These are phyloP conservation scores for Hyperopisus bebe DNA, from an alignment of 2,113 vertebrate species.

Conservation along the genomic window DNA sequence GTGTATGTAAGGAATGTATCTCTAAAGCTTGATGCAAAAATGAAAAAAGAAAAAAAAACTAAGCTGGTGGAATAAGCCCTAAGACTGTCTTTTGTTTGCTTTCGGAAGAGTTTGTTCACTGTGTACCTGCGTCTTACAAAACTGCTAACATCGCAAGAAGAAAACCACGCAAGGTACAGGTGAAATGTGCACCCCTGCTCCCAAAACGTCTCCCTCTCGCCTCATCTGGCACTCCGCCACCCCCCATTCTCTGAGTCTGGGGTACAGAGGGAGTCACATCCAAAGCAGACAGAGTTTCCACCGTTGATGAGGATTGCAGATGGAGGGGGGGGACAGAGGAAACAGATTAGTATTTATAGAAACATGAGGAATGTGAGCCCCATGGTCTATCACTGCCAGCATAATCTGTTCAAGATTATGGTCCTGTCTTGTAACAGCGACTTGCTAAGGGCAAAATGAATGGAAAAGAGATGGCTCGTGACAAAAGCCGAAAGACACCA, in stretches of 20 bases:
- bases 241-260: conserved; percentile 39
- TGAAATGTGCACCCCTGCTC: not conserved
- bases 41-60: not conserved
- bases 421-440: conserved; percentile 41
- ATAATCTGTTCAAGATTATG: conserved; percentile 75
- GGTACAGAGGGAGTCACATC: conserved; percentile 38
- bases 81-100: not conserved
- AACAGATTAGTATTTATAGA: conserved; percentile 86
- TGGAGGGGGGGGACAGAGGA: conserved; percentile 61
- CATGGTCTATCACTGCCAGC: conserved; percentile 74
- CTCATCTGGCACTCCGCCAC: conserved; percentile 10
- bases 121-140: not conserved
- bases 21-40: not conserved
- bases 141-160: not conserved
- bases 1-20: not conserved
- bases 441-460: conserved; percentile 14
- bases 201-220: not conserved
- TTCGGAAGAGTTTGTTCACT: not conserved
- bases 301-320: conserved; percentile 86
- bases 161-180: not conserved
- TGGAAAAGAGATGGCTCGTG: not conserved
- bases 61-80: not conserved
- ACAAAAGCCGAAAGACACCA: not conserved
- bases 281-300: conserved; percentile 61
- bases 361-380: conserved; percentile 73